These are phyloP conservation scores for Choloepus didactylus DNA, from an alignment of 2,797 vertebrate species.

Conservation along the genomic window DNA sequence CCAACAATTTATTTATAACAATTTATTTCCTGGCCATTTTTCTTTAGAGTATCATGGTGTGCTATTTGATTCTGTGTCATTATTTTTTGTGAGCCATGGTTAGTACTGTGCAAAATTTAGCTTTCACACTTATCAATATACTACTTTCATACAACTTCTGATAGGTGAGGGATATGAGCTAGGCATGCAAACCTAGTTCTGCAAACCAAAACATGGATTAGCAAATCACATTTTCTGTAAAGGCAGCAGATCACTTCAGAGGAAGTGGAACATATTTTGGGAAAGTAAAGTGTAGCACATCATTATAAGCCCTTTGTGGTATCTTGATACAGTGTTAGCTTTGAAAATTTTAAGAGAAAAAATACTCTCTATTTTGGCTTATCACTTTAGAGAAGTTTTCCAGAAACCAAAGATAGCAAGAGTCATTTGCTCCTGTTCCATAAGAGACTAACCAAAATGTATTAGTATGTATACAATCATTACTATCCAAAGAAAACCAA, in stretches of 20 bases:
- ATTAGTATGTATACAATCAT: conserved; percentile 21
- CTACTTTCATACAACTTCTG: not conserved
- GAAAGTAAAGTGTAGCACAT: not conserved
- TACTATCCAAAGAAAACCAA: not conserved
- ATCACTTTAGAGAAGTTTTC: not conserved
- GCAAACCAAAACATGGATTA: not conserved
- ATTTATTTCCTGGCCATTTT: conserved; percentile 34
- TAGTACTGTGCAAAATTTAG: not conserved
- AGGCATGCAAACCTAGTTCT: not conserved
- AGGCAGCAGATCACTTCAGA: not conserved
- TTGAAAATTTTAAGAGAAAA: conserved; percentile 8
- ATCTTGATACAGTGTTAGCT: not conserved
- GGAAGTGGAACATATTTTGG: not conserved
- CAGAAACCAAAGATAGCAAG: conserved; percentile 4
- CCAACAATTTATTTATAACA: conserved; percentile 64
- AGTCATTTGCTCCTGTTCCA: not conserved
- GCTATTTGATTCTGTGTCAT: conserved; percentile 26
- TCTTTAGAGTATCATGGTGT: not conserved
- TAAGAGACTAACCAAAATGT: conserved; percentile 1
- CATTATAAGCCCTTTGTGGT: not conserved
- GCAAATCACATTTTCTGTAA: not conserved
- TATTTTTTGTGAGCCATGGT: not conserved
- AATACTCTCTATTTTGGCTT: not conserved
- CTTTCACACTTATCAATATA: not conserved
- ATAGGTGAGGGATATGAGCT: not conserved